A percentile compares a stretch with the other conserved stretches of the same genome.
Conservation (phyloP, 1,140 invertebrate genomes). For the Dendrolimus punctatus region DNA sequence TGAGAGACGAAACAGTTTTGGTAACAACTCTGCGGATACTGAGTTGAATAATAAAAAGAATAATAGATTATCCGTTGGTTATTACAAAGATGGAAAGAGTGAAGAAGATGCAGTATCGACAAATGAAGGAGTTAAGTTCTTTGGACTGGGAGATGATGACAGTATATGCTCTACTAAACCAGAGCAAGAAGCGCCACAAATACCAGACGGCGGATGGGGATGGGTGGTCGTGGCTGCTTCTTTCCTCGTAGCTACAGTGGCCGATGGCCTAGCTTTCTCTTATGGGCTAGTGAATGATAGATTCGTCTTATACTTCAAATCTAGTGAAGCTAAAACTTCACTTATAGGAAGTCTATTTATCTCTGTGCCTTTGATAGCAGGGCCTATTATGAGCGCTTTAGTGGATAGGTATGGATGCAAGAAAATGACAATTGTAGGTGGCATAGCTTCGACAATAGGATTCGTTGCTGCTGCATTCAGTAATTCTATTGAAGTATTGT, state of each 20-base stretch:
- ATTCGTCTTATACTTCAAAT: conserved; percentile 85
- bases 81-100: conserved; percentile 42
- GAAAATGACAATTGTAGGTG: conserved; percentile 86
- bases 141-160: conserved; percentile 67
- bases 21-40: conserved; percentile 51
- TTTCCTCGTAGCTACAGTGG: conserved; percentile 89
- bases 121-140: conserved; percentile 67
- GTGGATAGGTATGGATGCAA: conserved; percentile 92
- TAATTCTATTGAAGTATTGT: conserved; percentile 82
- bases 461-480: conserved; percentile 84
- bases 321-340: conserved; percentile 86
- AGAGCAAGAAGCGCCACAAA: conserved; percentile 65
- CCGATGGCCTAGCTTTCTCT: conserved; percentile 94
- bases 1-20: conserved; percentile 15
- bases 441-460: conserved; percentile 82
- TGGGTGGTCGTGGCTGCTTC: conserved; percentile 92
- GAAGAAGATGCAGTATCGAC: conserved; percentile 52
- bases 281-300: conserved; percentile 92
- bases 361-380: conserved; percentile 89
- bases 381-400: conserved; percentile 88
- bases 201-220: conserved; percentile 85
- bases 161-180: conserved; percentile 66
- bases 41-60: conserved; percentile 40
- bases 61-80: conserved; percentile 41
- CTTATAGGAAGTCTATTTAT: conserved; percentile 92